phyloP scores from a whole-genome alignment of 2,888 invertebrate genomes.

The Erannis defoliaria region DNA sequence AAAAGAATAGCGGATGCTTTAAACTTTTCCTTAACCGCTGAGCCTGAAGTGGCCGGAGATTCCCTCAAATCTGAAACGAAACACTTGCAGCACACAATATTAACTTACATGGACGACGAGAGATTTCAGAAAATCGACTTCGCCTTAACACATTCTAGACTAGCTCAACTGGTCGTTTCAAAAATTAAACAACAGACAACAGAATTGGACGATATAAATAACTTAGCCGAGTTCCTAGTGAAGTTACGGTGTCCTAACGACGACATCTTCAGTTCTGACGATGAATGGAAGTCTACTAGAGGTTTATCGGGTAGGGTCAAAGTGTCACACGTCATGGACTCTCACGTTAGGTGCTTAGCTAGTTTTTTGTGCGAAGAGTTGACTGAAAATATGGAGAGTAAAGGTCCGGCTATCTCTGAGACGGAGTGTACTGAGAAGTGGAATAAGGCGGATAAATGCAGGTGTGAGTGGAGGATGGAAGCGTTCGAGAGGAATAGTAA shows the following conservation, averaged over 20 bases:
- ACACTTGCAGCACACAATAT: slow-evolving; percentile 89
- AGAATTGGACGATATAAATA: slow-evolving; percentile 75
- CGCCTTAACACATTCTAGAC: slow-evolving; percentile 88
- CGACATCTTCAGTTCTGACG: slow-evolving; percentile 87
- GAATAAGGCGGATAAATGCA: slow-evolving; percentile 85
- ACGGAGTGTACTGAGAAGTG: slow-evolving; percentile 86
- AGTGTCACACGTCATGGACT: slow-evolving; percentile 66
- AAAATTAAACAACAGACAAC: slow-evolving; percentile 83
- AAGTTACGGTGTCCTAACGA: slow-evolving; percentile 78
- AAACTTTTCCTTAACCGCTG: slow-evolving; percentile 84
- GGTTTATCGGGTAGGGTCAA: slow-evolving; percentile 67
- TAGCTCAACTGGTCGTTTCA: slow-evolving; percentile 88
- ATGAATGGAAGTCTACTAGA: slow-evolving; percentile 72
- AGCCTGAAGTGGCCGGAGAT: slow-evolving; percentile 85
- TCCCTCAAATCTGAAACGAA: slow-evolving; percentile 89
- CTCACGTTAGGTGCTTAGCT: slow-evolving; percentile 76
- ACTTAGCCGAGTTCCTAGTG: slow-evolving; percentile 69
- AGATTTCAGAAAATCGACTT: slow-evolving; percentile 89
- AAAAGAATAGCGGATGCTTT: slow-evolving; percentile 89
- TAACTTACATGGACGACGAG: slow-evolving; percentile 89
- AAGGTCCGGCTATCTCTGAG: slow-evolving; percentile 85
- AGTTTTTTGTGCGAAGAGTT: slow-evolving; percentile 78
- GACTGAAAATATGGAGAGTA: slow-evolving; percentile 64
- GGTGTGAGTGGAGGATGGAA: slow-evolving; percentile 88
- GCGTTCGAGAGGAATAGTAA: slow-evolving; percentile 81